Evolutionary conservation across 2,113 vertebrate species (phyloP).

Genomic region (Trinectes maculatus): DNA sequence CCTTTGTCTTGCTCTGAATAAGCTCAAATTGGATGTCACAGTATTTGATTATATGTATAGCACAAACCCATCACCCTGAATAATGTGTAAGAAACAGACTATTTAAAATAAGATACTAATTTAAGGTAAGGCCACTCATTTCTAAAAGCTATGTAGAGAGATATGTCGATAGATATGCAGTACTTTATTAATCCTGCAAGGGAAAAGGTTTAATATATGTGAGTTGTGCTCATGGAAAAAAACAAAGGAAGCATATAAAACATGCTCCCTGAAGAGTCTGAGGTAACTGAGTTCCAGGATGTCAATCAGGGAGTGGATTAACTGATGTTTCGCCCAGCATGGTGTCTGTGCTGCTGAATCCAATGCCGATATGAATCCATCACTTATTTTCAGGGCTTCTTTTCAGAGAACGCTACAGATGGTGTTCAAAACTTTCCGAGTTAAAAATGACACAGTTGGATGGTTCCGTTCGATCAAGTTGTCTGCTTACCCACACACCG

Average conservation of each 20-base stretch:
- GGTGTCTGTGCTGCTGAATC: neutral
- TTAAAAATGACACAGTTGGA: constrained; percentile 49
- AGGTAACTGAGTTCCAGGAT: constrained; percentile 31
- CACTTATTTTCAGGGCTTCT: constrained; percentile 31
- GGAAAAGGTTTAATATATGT: too few species aligned
- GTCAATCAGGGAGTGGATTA: constrained; percentile 38
- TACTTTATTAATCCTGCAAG: too few species aligned
- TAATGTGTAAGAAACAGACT: neutral
- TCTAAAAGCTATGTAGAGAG: neutral
- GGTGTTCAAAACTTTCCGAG: constrained; percentile 42
- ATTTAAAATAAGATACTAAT: neutral
- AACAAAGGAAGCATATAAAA: constrained; percentile 14
- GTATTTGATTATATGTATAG: neutral
- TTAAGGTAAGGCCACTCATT: neutral
- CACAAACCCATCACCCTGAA: neutral
- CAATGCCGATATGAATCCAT: constrained; percentile 8
- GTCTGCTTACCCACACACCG: constrained; percentile 21
- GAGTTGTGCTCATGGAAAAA: constrained; percentile 20
- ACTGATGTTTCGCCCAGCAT: constrained; percentile 44
- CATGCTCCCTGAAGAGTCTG: constrained; percentile 15
- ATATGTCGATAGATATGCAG: too few species aligned
- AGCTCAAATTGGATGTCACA: too few species aligned
- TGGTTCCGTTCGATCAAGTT: neutral
- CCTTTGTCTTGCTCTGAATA: too few species aligned
- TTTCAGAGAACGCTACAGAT: constrained; percentile 53